Evolutionary conservation across 2,797 vertebrate species (phyloP), one percentile per base, ranked within the genome.

Genomic region (Staurois parvus): DNA sequence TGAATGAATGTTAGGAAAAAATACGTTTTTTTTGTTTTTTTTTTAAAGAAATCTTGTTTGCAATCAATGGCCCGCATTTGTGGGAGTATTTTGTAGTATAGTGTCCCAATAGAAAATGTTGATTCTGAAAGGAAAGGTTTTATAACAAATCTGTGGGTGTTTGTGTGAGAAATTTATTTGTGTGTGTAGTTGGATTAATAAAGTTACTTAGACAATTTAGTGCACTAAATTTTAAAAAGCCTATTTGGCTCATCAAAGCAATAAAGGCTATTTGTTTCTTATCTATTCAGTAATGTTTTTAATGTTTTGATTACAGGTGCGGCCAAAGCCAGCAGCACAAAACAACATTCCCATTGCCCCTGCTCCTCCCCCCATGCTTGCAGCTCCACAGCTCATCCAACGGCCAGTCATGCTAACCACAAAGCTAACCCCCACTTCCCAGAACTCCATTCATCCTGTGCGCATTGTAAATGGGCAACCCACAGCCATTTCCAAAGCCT

Each of bases 341-440:
- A 97, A 97, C 91, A 99, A 99, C 94, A 95, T 99, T 91, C 97
- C 98, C 91, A 99, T 99, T 66, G 98, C 98, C 84, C 98, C 98
- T 34, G 97, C 98, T 48, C 98, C 97, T 76, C 97, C 98, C 7
- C 98, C 98, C 68, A 99, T 99, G 98, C 97, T 99, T 95, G 97
- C 98, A 37, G 97, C 98, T 87, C 97, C 98, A 85, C 97, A 98
- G 88, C 95, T 99, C 90, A 96, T 99, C 84, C 98, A 99, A 94
- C 94, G 97, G 85, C 97, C 98, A 5, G 96, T 99, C 91, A 98
- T 99, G 98, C 88, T 99, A 91, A 96, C 98, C 79, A 97, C 97
- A 77, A 99, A 99, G 91, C 94, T 99, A 91, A 95, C 97, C 2
- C 91, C 96, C 83, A 93, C 96, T 6, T 95, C 97, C 86, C 93